Evolutionary conservation across 1,140 invertebrate species (phyloP).

Genomic region (Plectrocnemia conspersa): DNA sequence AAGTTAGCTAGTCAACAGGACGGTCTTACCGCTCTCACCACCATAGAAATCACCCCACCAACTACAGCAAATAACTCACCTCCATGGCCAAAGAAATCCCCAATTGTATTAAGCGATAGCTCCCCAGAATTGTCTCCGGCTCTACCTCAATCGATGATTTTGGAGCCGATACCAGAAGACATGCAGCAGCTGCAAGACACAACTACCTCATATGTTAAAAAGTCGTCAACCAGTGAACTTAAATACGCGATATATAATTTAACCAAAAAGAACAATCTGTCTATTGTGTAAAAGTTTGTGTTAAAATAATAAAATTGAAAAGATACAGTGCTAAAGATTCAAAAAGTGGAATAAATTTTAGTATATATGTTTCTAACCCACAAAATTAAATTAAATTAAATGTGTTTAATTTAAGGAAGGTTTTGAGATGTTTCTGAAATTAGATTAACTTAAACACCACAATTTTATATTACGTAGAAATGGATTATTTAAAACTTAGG

Average conservation of each 20-base stretch:
- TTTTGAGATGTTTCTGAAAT: too few species aligned
- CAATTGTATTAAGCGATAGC: background rate
- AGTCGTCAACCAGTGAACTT: background rate
- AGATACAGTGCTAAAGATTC: too few species aligned
- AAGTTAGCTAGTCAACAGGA: constrained; percentile 31
- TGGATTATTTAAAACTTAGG: too few species aligned
- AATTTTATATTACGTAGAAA: too few species aligned
- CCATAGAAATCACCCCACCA: constrained; percentile 30
- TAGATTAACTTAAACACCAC: too few species aligned
- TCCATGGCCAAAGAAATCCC: constrained; percentile 29
- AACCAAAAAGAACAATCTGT: background rate
- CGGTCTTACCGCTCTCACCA: constrained; percentile 28
- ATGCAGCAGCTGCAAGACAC: background rate
- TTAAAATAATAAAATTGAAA: too few species aligned
- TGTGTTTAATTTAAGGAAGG: too few species aligned
- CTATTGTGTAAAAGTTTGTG: too few species aligned
- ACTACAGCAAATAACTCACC: constrained; percentile 26
- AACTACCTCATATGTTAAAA: background rate
- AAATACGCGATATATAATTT: background rate
- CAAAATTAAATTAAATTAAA: too few species aligned
- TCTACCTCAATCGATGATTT: constrained; percentile 5
- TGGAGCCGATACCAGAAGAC: background rate
- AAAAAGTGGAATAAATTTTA: too few species aligned
- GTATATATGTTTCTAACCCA: too few species aligned
- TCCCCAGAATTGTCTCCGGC: constrained; percentile 9